Conservation (phyloP, 2,888 invertebrate genomes). For the Cyaniris semiargus region DNA sequence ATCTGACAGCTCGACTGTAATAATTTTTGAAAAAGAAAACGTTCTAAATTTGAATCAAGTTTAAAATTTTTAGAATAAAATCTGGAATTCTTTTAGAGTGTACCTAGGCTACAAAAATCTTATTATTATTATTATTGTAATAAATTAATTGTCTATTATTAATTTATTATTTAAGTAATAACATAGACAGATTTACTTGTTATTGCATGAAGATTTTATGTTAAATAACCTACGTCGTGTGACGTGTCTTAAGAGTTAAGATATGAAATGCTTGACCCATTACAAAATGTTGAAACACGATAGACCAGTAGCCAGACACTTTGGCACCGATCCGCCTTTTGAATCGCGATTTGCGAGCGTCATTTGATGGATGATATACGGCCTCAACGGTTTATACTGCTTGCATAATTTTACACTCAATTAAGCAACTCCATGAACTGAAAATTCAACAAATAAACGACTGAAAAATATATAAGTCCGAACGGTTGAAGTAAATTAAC, state of each 20-base stretch:
- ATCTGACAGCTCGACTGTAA: no score
- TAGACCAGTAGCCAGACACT: constrained; percentile 6
- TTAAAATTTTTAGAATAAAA: no score
- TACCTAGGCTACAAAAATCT: no score
- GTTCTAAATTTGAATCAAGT: background rate
- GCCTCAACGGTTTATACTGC: constrained; percentile 1
- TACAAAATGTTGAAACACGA: background rate
- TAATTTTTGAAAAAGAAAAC: background rate
- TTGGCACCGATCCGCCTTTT: constrained; percentile 16
- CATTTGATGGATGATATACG: constrained; percentile 13
- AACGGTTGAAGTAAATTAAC: background rate
- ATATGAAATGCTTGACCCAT: background rate
- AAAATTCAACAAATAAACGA: background rate
- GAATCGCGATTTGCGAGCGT: constrained; percentile 14
- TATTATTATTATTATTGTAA: no score
- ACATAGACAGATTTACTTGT: no score
- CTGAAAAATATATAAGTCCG: background rate
- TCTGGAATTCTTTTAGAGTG: no score
- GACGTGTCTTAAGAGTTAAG: background rate
- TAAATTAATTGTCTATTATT: no score
- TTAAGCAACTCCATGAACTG: background rate
- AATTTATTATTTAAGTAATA: no score
- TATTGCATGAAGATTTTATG: no score
- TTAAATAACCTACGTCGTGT: background rate
- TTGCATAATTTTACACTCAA: constrained; percentile 14